Evolutionary conservation across 2,888 invertebrate species (phyloP), one percentile per base, ranked within the genome.

Genomic region (Drosophila nr. medialis): DNA sequence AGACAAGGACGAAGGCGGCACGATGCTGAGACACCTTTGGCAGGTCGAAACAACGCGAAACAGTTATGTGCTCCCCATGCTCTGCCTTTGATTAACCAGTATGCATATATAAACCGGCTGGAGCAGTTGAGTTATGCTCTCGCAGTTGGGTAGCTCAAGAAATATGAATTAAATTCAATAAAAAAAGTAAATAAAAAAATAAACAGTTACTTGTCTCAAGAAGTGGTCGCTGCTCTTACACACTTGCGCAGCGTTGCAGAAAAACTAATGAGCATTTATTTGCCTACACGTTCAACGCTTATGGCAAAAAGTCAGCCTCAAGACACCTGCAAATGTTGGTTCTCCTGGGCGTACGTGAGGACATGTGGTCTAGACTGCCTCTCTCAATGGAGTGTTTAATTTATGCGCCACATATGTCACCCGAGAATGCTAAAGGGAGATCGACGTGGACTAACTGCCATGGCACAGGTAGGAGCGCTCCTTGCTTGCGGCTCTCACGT

Each of bases 391-490:
- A 89, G 83, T 89, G 75, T 87, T 87, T 86, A 87, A 86, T 86
- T 86, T 89, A 86, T 86, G 86, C 88, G 67, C 55, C 81, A 72
- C 86, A 86, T 86, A 86, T 86, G 86, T 89, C 88, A 87, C 76
- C 83, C 66, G 60, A 42, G 45, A 51, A 50, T n/a, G 40, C 13
- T 13, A 60, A 51, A 60, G 27, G n/a, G 30, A 59, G 36, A 18
- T 45, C 45, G 8, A 24, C 24, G n/a, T 13, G 24, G 30, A 40
- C 50, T 65, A 54, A 59, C 24, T 24, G 15, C 45, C 24, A 15
- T 10, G 45, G 72, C 60, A 69, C 55, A 55, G 55, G 55, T 55
- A 55, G 55, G n/a, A 38, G 13, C 27, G n/a, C 27, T 40, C 58
- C 18, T 27, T 51, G 29, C 61, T 40, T 34, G 18, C 8, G 34